Conservation (phyloP, 2,797 vertebrate genomes). For the Cryptoprocta ferox region DNA sequence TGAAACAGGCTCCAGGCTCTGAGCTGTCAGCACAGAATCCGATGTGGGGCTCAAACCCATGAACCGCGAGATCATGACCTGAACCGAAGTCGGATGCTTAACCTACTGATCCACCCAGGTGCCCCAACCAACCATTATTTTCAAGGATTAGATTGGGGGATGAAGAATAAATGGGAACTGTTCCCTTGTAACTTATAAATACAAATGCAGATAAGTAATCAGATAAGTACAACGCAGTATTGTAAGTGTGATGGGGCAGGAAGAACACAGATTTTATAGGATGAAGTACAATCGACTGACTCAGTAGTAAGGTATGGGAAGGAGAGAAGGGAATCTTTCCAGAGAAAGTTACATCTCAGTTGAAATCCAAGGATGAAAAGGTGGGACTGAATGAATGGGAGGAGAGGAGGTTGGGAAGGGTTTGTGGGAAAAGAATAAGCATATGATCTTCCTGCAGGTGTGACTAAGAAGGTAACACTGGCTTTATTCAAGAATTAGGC, state of each 20-base stretch:
- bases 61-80: too few relatives aligned
- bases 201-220: background rate
- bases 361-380: background rate
- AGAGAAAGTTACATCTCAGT: background rate
- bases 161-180: background rate
- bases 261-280: background rate
- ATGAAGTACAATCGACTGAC: background rate
- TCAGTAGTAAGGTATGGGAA: background rate
- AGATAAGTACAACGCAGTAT: background rate
- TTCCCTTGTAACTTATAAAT: background rate
- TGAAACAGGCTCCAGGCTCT: too few relatives aligned
- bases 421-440: constrained; percentile 28
- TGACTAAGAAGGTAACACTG: background rate
- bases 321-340: background rate
- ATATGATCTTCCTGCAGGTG: background rate
- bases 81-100: too few relatives aligned
- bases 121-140: background rate
- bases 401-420: background rate
- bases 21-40: too few relatives aligned
- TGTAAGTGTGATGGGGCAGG: background rate
- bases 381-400: background rate
- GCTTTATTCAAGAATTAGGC: constrained; percentile 35
- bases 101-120: too few relatives aligned
- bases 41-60: too few relatives aligned
- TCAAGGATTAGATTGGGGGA: background rate